Evolutionary conservation across 2,888 invertebrate species (phyloP), one percentile per base, ranked within the genome.

Genomic region (Drosophila incognita): DNA sequence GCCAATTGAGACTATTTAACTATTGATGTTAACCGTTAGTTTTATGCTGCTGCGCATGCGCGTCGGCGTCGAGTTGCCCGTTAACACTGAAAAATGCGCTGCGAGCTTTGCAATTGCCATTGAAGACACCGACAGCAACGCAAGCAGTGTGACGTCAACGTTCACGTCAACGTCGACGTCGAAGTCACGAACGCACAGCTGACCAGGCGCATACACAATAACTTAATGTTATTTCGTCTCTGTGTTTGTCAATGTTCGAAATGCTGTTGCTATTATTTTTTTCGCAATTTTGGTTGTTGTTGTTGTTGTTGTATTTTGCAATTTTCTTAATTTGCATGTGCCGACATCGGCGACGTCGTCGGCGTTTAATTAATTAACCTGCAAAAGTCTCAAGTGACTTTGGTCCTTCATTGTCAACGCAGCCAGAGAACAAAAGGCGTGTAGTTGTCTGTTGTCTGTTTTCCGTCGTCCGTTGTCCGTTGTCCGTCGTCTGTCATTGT

Each of bases 281-380:
- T 54, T 42, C 21, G 21, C 11, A 48, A n/a, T 33, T 64, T 24
- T n/a, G n/a, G n/a, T n/a, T 62, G 57, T 11, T 62, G 46, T 40
- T 74, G 52, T 57, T 62, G 52, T 61, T 66, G 77, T 75, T 86
- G 90, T 81, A 89, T 79, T 86, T 87, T 83, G 87, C 89, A 86
- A 87, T 90, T 90, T 87, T 90, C 90, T 88, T 90, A 87, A 87
- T 87, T 87, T 90, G 90, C 90, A 90, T 87, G 73, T 84, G 85
- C 81, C 84, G 72, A 74, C 74, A 73, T 68, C 63, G 69, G n/a
- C 69, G 53, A 52, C 60, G 63, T 65, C 67, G 76, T 51, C 73
- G 77, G 65, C 64, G 86, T 79, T 86, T 87, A 86, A 86, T 86
- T 86, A 86, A 86, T 86, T 89, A 86, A 79, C 70, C 76, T 57